A percentile compares a stretch with the other conserved stretches of the same genome.
These are phyloP conservation scores for Crematogaster levior DNA, from an alignment of 2,888 invertebrate species.

Conservation along the genomic window DNA sequence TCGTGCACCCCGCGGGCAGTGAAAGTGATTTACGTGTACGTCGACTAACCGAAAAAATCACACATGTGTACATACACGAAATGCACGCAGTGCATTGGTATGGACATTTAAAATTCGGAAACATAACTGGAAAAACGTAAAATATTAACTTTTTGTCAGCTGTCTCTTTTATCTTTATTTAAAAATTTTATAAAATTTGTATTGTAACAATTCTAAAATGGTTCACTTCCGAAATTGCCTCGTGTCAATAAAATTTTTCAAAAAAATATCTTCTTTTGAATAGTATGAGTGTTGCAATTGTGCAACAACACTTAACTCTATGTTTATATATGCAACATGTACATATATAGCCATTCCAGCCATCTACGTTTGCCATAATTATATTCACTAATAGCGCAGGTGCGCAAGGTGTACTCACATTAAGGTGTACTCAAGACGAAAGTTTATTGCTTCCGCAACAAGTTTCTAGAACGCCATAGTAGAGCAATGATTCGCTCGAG, in stretches of 20 bases:
- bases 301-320: not conserved
- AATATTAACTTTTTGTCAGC: slow-evolving; percentile 37
- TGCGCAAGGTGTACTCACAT: slow-evolving; percentile 55
- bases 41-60: slow-evolving; percentile 37
- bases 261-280: not conserved
- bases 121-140: slow-evolving; percentile 29
- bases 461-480: slow-evolving; percentile 60
- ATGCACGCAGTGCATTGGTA: slow-evolving; percentile 24
- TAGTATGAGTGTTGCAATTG: not conserved
- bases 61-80: slow-evolving; percentile 21
- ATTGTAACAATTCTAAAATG: not conserved
- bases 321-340: slow-evolving; percentile 2
- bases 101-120: slow-evolving; percentile 41
- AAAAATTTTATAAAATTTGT: slow-evolving; percentile 27
- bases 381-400: slow-evolving; percentile 60
- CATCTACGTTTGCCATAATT: slow-evolving; percentile 61
- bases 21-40: slow-evolving; percentile 53
- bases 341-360: slow-evolving; percentile 43
- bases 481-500: slow-evolving; percentile 65
- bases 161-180: slow-evolving; percentile 13
- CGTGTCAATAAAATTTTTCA: not conserved
- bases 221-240: not conserved
- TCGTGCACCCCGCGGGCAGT: slow-evolving; percentile 45
- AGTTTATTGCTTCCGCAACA: slow-evolving; percentile 70
- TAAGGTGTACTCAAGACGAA: slow-evolving; percentile 54